Evolutionary conservation across 2,888 invertebrate species (phyloP), one percentile per base, ranked within the genome.

Genomic region (Melinaea menophilus): DNA sequence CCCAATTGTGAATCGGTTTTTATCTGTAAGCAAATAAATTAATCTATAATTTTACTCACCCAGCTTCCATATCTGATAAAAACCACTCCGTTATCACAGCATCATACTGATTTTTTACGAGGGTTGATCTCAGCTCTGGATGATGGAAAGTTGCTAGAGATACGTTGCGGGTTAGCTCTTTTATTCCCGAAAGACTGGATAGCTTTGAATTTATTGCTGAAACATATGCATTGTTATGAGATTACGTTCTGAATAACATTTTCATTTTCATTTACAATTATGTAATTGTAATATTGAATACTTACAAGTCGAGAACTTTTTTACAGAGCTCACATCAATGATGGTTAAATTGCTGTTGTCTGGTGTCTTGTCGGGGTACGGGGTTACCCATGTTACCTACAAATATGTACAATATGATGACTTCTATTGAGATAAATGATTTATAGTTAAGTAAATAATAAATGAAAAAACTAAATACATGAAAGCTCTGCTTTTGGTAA

Each of bases 71-170:
- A 12, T 86, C 82, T 0, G 75, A 76, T 67, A 87, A 83, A 73
- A 86, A 86, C 69, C 78, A 78, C 58, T 87, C 87, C 0, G 83
- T 79, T 56, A 86, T 68, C 2, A 88, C 82, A 0, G 86, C 86
- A 33, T 88, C 87, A 48, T 62, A 62, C 55, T 62, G 58, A 12
- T 62, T 58, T 7, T 31, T 56, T 9, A 55, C 41, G 3, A 41
- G 41, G 9, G 58, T 58, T n/a, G 55, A 22, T 55, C 48, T 54
- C 4, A 62, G 13, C 7, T 48, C 55, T 9, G 37, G 4, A n/a
- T 58, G 46, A 4, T 62, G 58, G 5, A 56, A 35, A 0, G 62
- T 13, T 0, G 58, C 33, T 9, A 31, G 22, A 0, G 58, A 55
- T 55, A 62, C 58, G 11, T 55, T 58, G 2, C 48, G 55, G 0